A percentile compares a stretch with the other conserved stretches of the same genome.
Conservation (phyloP, 1,140 invertebrate species). For the Chironomus tepperi region DNA sequence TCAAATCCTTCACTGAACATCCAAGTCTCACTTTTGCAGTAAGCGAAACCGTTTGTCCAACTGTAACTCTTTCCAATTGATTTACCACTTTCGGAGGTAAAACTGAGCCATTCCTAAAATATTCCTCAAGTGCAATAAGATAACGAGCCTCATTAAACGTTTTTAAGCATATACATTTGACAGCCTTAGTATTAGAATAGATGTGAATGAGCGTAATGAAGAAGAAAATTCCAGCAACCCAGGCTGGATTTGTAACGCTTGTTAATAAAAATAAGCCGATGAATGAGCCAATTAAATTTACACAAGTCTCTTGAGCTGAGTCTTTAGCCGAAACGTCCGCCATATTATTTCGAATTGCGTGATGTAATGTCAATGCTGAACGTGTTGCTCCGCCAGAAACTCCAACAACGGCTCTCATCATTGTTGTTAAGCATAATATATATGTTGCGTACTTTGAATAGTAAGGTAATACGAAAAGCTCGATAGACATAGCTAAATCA, state of each 20-base stretch:
- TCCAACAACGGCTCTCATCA: constrained; percentile 69
- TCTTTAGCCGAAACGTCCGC: constrained; percentile 94
- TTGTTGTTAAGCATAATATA: constrained; percentile 58
- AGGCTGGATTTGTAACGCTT: constrained; percentile 48
- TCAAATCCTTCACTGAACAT: constrained; percentile 33
- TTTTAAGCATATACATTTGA: constrained; percentile 60
- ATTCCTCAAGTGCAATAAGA: constrained; percentile 54
- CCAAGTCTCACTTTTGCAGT: constrained; percentile 38
- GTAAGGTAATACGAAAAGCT: constrained; percentile 59
- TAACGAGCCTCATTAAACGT: constrained; percentile 73
- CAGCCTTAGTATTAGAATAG: constrained; percentile 77
- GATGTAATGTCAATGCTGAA: constrained; percentile 86
- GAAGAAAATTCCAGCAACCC: constrained; percentile 47
- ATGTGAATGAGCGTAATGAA: constrained; percentile 74
- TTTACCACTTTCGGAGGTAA: constrained; percentile 46
- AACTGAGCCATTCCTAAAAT: constrained; percentile 44
- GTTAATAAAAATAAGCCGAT: constrained; percentile 68
- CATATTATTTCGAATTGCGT: constrained; percentile 79
- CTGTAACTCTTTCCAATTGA: constrained; percentile 48
- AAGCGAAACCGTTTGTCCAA: constrained; percentile 42
- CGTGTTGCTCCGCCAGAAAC: constrained; percentile 88
- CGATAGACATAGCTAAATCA: constrained; percentile 77
- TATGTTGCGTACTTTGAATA: constrained; percentile 48
- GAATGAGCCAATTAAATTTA: constrained; percentile 79
- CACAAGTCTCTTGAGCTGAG: constrained; percentile 90